Percentiles rank a stretch among this genome's conserved stretches.
Evolutionary conservation across 2,888 invertebrate genomes (phyloP).

Genomic region (Ectemnius cavifrons): DNA sequence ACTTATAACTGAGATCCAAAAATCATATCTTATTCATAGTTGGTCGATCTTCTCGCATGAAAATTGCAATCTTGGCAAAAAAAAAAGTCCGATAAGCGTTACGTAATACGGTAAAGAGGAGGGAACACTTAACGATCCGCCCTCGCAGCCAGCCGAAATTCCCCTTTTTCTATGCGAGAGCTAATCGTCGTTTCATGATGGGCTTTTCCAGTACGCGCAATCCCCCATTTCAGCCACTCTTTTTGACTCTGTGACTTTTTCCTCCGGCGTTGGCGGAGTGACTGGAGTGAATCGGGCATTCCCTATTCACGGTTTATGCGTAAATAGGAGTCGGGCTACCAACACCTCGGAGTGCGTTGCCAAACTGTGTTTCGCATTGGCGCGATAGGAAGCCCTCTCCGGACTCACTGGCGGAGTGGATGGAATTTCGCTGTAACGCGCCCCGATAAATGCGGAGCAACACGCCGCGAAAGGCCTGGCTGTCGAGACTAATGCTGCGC

Average conservation of each 20-base stretch:
- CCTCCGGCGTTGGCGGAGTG: too few relatives aligned
- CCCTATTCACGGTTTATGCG: conserved; percentile 23
- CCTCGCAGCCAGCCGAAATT: conserved; percentile 27
- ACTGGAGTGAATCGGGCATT: too few relatives aligned
- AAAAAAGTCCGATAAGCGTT: too few relatives aligned
- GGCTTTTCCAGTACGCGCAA: conserved; percentile 45
- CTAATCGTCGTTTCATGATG: conserved; percentile 50
- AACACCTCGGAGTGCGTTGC: too few relatives aligned
- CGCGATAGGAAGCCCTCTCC: conserved; percentile 23
- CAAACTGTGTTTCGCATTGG: too few relatives aligned
- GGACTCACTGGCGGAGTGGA: conserved; percentile 16
- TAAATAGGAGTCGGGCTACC: conserved; percentile 30
- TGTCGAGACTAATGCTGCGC: neutral
- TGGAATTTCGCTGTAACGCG: conserved; percentile 42
- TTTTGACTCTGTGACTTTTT: too few relatives aligned
- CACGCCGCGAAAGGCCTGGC: neutral
- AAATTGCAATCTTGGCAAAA: too few relatives aligned
- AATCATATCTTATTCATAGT: too few relatives aligned
- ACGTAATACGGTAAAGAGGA: neutral
- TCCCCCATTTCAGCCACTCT: conserved; percentile 36
- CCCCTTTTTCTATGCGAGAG: conserved; percentile 27
- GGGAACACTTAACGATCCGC: conserved; percentile 39
- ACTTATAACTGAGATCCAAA: too few relatives aligned
- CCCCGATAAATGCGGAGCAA: neutral
- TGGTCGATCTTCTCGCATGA: too few relatives aligned